Evolutionary conservation across 2,797 vertebrate species (phyloP).

Genomic region (Tapirus indicus): DNA sequence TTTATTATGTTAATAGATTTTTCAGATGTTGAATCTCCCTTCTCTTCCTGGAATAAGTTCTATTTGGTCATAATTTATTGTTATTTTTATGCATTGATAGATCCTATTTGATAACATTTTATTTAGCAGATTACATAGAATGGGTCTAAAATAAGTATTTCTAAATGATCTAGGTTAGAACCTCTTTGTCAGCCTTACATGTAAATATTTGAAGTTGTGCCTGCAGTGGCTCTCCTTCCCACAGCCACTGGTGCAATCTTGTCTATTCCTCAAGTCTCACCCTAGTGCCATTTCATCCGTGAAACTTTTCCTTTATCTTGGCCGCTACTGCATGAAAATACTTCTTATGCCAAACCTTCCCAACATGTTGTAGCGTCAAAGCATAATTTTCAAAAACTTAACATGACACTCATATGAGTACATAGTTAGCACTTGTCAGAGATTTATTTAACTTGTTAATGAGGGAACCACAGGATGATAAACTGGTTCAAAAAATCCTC

Average conservation of each 20-base stretch:
- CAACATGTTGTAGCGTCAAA: background rate
- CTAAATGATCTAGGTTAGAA: background rate
- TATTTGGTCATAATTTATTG: background rate
- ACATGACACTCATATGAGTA: background rate
- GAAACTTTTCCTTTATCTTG: background rate
- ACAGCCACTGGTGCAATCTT: background rate
- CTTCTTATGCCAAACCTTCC: background rate
- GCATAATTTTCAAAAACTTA: background rate
- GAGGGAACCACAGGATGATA: background rate
- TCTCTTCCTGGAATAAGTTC: background rate
- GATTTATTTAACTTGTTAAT: background rate
- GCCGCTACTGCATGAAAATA: background rate
- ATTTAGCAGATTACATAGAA: conserved; percentile 10
- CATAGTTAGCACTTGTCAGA: background rate
- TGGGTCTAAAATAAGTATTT: background rate
- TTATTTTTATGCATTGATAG: background rate
- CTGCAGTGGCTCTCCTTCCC: background rate
- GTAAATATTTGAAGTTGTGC: background rate
- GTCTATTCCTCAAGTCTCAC: background rate
- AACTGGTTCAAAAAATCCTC: background rate
- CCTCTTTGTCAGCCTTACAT: background rate
- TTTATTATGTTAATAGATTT: background rate
- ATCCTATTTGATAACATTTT: background rate
- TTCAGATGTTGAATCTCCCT: background rate
- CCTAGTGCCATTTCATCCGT: background rate